Conservation (phyloP, 1,140 invertebrate species). For the Meloidogyne floridensis region DNA sequence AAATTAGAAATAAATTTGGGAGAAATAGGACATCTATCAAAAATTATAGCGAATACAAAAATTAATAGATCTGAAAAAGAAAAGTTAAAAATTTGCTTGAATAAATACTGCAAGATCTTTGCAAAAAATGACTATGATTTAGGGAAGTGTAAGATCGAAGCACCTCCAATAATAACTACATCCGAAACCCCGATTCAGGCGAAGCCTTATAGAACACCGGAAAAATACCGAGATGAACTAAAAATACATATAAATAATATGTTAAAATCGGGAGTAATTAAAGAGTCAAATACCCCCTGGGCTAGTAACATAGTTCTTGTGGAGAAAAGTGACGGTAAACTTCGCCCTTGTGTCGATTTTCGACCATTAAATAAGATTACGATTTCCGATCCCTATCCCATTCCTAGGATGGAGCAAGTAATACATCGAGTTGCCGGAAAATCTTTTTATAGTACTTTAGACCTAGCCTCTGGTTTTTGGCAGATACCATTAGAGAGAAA, state of each 20-base stretch:
- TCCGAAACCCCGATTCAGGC: neutral
- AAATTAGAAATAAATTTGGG: too few relatives aligned
- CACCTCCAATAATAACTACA: too few relatives aligned
- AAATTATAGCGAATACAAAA: too few relatives aligned
- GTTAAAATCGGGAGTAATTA: too few relatives aligned
- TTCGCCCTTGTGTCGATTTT: constrained; percentile 10
- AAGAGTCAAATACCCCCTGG: constrained; percentile 2
- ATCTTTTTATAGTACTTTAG: neutral
- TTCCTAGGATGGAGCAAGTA: constrained; percentile 15
- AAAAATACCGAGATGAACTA: constrained; percentile 11
- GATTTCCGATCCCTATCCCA: constrained; percentile 2
- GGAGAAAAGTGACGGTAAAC: neutral
- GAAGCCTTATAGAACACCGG: neutral
- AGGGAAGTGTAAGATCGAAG: neutral
- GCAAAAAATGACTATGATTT: constrained; percentile 16
- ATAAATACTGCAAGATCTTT: constrained; percentile 9
- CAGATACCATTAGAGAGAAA: constrained; percentile 19
- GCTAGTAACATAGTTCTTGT: constrained; percentile 12
- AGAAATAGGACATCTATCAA: too few relatives aligned
- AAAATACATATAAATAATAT: constrained; percentile 7
- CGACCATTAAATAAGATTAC: constrained; percentile 13
- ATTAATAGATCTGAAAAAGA: too few relatives aligned
- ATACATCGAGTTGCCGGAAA: neutral
- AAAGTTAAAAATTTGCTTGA: neutral
- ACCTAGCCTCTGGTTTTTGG: constrained; percentile 18